Percentiles rank a stretch among this genome's conserved stretches.
phyloP scores from a whole-genome alignment of 1,140 invertebrate species.

The Penaeus indicus region DNA sequence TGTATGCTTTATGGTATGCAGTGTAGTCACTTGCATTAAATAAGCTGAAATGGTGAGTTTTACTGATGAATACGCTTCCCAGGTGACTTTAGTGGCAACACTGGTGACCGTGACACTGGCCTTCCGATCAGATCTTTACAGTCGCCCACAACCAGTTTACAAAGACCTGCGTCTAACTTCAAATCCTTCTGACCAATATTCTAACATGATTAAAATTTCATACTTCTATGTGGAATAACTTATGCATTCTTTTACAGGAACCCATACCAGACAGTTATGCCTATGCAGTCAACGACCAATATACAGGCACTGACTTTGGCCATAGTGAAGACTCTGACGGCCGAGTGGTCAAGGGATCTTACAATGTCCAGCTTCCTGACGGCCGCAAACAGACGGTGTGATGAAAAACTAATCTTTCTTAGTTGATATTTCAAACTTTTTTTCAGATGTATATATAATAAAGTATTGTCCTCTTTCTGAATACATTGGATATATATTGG shows the following conservation, averaged over 20 bases:
- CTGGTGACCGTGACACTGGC: background rate
- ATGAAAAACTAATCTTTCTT: background rate
- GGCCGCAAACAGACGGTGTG: constrained; percentile 67
- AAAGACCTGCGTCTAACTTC: background rate
- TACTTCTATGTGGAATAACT: background rate
- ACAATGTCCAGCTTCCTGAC: constrained; percentile 67
- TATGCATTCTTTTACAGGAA: constrained; percentile 21
- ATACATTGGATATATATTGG: no score
- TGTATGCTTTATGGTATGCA: no score
- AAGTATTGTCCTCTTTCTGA: background rate
- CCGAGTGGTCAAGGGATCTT: constrained; percentile 66
- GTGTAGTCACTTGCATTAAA: no score
- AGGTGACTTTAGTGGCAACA: background rate
- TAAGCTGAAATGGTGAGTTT: no score
- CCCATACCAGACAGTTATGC: constrained; percentile 67
- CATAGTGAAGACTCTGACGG: constrained; percentile 67
- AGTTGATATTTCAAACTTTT: background rate
- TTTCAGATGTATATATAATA: background rate
- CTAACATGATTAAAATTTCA: background rate
- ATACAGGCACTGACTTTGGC: constrained; percentile 66
- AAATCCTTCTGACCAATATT: background rate
- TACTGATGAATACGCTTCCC: no score
- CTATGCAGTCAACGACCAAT: constrained; percentile 67
- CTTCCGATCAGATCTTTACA: constrained; percentile 37
- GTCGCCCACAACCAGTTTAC: background rate